These are phyloP conservation scores for Thera britannica DNA, from an alignment of 2,888 invertebrate genomes.

Conservation along the genomic window DNA sequence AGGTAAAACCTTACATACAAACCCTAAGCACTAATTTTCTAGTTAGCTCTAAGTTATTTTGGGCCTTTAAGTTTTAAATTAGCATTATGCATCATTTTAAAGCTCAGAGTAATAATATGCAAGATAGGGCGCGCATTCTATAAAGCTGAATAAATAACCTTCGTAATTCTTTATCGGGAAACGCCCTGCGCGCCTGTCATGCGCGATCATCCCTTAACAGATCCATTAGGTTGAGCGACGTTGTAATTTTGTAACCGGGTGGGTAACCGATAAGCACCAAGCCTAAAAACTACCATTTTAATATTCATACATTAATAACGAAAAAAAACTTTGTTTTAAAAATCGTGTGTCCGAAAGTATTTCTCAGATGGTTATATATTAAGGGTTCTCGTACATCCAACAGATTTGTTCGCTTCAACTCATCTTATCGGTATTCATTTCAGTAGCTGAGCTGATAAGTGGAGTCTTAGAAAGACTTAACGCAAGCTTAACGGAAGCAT, in stretches of 20 bases:
- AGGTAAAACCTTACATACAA: too few species aligned
- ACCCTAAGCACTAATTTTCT: slow-evolving; percentile 19
- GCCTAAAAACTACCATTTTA: not conserved
- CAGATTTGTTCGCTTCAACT: not conserved
- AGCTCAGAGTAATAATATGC: slow-evolving; percentile 12
- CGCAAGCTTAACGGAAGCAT: not conserved
- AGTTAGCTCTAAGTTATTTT: not conserved
- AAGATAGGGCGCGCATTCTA: slow-evolving; percentile 3
- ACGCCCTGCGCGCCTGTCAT: not conserved
- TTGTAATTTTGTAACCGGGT: not conserved
- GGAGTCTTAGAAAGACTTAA: not conserved
- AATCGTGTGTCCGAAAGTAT: not conserved
- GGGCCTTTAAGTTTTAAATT: not conserved
- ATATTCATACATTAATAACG: not conserved
- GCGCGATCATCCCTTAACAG: not conserved
- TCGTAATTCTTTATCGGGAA: not conserved
- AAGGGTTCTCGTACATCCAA: too few species aligned
- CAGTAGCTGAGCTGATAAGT: slow-evolving; percentile 1
- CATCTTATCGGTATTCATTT: not conserved
- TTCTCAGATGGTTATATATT: too few species aligned
- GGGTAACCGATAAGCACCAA: not conserved
- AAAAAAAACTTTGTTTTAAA: not conserved
- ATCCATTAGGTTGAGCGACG: not conserved
- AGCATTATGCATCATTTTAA: slow-evolving; percentile 8
- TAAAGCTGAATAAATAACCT: not conserved